Percentiles rank a stretch among this genome's conserved stretches.
Conservation (phyloP, 2,113 vertebrate genomes). For the Dromaius novaehollandiae region DNA sequence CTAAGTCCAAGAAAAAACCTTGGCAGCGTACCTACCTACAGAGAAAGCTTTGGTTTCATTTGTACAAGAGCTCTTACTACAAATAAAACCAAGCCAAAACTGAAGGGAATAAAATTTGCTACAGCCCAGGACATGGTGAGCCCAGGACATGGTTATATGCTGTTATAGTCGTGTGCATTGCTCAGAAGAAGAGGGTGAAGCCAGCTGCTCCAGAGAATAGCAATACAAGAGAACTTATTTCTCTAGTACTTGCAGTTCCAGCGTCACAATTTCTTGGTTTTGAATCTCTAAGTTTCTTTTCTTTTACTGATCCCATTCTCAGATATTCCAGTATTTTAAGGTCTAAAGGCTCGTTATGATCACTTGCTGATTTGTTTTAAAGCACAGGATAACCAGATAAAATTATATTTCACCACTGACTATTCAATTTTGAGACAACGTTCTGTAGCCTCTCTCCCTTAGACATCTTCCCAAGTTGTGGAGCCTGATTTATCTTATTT, state of each 20-base stretch:
- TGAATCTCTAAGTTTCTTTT: not conserved
- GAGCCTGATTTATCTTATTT: not conserved
- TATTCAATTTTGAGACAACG: not conserved
- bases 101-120: not conserved
- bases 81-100: not conserved
- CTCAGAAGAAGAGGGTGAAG: not conserved
- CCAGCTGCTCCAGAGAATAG: not conserved
- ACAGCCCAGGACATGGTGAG: not conserved
- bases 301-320: not conserved
- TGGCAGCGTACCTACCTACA: rapidly evolving
- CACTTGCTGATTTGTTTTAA: not conserved
- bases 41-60: not conserved
- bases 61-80: not conserved
- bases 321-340: not conserved
- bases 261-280: not conserved
- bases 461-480: not conserved
- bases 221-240: not conserved
- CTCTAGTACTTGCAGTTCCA: not conserved
- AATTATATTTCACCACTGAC: not conserved
- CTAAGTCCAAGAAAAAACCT: not conserved
- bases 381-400: rapidly evolving
- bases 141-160: not conserved
- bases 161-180: rapidly evolving
- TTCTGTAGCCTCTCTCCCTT: rapidly evolving
- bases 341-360: not conserved